Evolutionary conservation across 2,113 vertebrate genomes (phyloP).

Genomic region (Arizona elegans): DNA sequence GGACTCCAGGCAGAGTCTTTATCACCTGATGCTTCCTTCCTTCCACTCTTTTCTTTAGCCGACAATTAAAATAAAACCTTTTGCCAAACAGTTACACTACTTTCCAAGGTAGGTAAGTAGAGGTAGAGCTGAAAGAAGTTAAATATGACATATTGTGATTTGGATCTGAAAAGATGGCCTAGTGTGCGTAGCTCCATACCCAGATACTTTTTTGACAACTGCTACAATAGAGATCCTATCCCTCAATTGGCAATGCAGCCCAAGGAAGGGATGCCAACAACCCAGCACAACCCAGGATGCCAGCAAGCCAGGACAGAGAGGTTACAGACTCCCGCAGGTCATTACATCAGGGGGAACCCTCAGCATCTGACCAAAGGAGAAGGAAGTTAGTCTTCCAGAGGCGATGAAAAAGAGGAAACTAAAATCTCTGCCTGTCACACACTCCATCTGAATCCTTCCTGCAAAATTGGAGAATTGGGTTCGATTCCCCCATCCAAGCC

Average conservation of each 20-base stretch:
- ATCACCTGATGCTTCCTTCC: not conserved
- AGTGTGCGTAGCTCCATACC: not conserved
- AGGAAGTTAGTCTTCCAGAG: not conserved
- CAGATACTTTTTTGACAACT: not conserved
- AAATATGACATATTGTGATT: no score
- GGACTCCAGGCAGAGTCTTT: not conserved
- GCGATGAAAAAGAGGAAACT: not conserved
- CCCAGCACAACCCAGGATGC: not conserved
- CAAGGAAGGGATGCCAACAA: not conserved
- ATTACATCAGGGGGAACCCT: not conserved
- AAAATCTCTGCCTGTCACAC: not conserved
- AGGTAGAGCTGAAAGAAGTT: not conserved
- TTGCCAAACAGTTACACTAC: not conserved
- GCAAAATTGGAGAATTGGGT: not conserved
- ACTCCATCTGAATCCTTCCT: not conserved
- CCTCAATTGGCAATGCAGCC: not conserved
- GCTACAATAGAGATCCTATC: not conserved
- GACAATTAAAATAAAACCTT: not conserved
- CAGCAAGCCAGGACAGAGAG: not conserved
- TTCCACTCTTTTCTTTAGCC: not conserved
- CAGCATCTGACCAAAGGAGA: not conserved
- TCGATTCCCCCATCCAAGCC: not conserved
- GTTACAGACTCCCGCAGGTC: not conserved
- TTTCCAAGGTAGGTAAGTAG: not conserved
- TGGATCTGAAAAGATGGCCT: not conserved